Percentiles rank a stretch among this genome's conserved stretches.
Conservation (phyloP, 2,797 vertebrate genomes). For the Cottoperca gobio region DNA sequence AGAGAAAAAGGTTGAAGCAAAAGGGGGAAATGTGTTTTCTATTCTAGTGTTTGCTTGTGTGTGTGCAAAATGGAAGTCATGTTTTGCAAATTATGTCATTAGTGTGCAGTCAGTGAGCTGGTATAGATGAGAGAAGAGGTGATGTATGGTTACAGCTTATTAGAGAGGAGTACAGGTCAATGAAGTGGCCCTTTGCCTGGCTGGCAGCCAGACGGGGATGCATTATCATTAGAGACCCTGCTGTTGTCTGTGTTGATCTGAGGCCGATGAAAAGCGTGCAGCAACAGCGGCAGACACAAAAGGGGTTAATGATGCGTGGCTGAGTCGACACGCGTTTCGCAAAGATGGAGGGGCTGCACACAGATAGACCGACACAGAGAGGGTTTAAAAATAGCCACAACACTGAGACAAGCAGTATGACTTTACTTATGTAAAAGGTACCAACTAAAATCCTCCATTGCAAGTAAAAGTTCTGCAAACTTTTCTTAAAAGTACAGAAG, state of each 20-base stretch:
- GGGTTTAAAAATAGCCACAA: background rate
- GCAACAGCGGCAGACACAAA: conserved; percentile 63
- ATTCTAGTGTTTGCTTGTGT: background rate
- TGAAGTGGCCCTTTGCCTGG: conserved; percentile 32
- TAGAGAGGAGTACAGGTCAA: conserved; percentile 30
- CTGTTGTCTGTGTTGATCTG: conserved; percentile 58
- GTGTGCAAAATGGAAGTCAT: conserved; percentile 25
- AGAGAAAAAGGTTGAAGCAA: background rate
- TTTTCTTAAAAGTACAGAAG: background rate
- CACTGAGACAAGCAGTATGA: background rate
- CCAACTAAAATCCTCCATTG: background rate
- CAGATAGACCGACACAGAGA: conserved; percentile 16
- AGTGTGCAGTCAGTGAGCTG: background rate
- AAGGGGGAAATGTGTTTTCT: background rate
- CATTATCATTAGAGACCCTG: conserved; percentile 45
- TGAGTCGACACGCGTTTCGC: conserved; percentile 62
- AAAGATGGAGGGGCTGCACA: conserved; percentile 22
- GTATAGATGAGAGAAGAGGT: conserved; percentile 12
- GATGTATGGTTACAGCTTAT: conserved; percentile 39
- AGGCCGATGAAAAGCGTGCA: conserved; percentile 63
- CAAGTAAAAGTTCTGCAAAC: background rate
- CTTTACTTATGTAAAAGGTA: background rate
- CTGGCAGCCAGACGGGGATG: conserved; percentile 49
- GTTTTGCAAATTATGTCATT: conserved; percentile 13
- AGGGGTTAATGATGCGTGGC: conserved; percentile 73